Percentiles rank a stretch among this genome's conserved stretches.
Conservation (phyloP, 2,888 invertebrate species). For the Polydesmus complanatus region DNA sequence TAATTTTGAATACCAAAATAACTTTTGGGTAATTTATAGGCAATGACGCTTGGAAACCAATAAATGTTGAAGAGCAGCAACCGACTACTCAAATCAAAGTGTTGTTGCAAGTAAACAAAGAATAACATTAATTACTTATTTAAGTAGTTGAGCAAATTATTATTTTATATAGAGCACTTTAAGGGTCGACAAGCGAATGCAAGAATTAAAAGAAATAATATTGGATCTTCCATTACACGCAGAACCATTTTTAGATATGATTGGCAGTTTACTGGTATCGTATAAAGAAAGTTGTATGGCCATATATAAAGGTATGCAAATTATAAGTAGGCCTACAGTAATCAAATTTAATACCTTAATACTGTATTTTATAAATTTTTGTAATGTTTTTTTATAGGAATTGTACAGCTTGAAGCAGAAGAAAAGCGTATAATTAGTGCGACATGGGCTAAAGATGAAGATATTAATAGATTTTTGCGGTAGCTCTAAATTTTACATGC, state of each 20-base stretch:
- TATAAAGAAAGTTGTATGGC: constrained; percentile 60
- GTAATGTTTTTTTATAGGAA: constrained; percentile 37
- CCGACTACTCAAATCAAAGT: constrained; percentile 48
- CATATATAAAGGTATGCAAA: constrained; percentile 43
- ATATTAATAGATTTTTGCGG: constrained; percentile 83
- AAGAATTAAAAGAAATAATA: constrained; percentile 52
- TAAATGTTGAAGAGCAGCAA: constrained; percentile 52
- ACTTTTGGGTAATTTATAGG: constrained; percentile 22
- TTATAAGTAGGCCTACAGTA: too few relatives aligned
- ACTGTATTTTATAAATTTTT: background rate
- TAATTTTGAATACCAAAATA: too few relatives aligned
- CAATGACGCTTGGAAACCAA: constrained; percentile 63
- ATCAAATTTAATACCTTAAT: background rate
- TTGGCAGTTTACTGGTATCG: constrained; percentile 52
- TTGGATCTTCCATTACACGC: constrained; percentile 57
- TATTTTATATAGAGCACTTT: constrained; percentile 48
- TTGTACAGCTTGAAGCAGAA: constrained; percentile 62
- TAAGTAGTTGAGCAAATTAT: background rate
- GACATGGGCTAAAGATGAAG: constrained; percentile 85
- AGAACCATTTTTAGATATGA: constrained; percentile 56
- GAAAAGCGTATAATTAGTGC: constrained; percentile 67
- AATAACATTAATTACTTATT: background rate
- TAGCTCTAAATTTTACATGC: constrained; percentile 3
- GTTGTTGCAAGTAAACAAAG: constrained; percentile 41
- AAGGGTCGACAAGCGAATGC: constrained; percentile 50